Conservation (phyloP, 2,888 invertebrate species). For the Hoplodrina blanda region DNA sequence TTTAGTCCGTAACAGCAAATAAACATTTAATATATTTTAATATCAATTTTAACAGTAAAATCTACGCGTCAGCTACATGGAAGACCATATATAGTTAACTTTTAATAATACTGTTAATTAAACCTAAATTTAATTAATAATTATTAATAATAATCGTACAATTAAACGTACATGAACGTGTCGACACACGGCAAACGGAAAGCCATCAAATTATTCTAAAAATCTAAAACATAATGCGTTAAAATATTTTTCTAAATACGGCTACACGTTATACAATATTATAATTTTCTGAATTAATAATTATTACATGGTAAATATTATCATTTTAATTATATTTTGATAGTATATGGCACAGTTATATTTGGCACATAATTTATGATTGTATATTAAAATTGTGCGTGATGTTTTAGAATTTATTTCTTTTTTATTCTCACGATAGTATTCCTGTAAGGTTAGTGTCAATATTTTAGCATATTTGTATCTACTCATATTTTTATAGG, state of each 20-base stretch:
- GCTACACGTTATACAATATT: slow-evolving; percentile 47
- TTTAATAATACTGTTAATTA: slow-evolving; percentile 54
- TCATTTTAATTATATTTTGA: slow-evolving; percentile 55
- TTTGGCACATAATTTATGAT: slow-evolving; percentile 65
- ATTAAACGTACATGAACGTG: slow-evolving; percentile 88
- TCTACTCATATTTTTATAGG: not conserved
- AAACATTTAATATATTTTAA: slow-evolving; percentile 47
- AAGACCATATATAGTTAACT: slow-evolving; percentile 81
- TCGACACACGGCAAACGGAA: slow-evolving; percentile 82
- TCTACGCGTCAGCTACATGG: slow-evolving; percentile 66
- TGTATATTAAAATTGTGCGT: slow-evolving; percentile 71
- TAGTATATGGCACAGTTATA: slow-evolving; percentile 59
- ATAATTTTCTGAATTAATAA: slow-evolving; percentile 42
- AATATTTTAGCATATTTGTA: slow-evolving; percentile 9
- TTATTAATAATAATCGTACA: slow-evolving; percentile 75
- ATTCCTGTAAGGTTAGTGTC: slow-evolving; percentile 45
- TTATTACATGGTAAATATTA: slow-evolving; percentile 56
- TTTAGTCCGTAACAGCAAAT: slow-evolving; percentile 40
- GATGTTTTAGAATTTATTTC: slow-evolving; percentile 65
- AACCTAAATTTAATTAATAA: slow-evolving; percentile 66
- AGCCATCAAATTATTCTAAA: slow-evolving; percentile 77
- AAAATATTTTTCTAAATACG: slow-evolving; percentile 60
- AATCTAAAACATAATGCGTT: slow-evolving; percentile 57
- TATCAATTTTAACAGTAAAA: slow-evolving; percentile 51
- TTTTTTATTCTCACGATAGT: slow-evolving; percentile 44